Evolutionary conservation across 1,140 invertebrate genomes (phyloP), one percentile per base, ranked within the genome.

Genomic region (Trichonephila clavata): DNA sequence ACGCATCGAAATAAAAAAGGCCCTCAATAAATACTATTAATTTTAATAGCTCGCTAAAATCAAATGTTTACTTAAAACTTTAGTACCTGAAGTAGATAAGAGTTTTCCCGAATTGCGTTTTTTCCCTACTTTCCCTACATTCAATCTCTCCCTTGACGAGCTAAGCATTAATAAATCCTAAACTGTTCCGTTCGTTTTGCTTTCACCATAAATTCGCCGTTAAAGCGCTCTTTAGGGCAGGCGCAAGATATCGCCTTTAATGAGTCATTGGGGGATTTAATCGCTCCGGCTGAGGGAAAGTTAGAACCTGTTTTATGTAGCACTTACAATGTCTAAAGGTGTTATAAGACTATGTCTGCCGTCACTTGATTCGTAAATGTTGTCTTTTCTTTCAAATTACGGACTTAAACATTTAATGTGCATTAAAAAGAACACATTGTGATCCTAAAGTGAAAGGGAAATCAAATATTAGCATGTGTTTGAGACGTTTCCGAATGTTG

Each of bases 81-180:
- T 71, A 71, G 14, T 32, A 71, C 68, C 27, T 71, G n/a, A 71
- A 71, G 68, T 32, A 71, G 68, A 71, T 71, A 71, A 71, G 24
- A 71, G 68, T 71, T 32, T 71, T 27, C 32, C n/a, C 24, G 27
- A 4, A 71, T 71, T 32, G 27, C 10, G 24, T 10, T 71, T 71
- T 32, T 71, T 32, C 0, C 1, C 27, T 16, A 24, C n/a, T 71
- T 3, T 27, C n/a, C 7, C 24, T 24, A 24, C 16, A 27, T 71
- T 50, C 50, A 2, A 27, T 24, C 10, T 32, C 5, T 71, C 1
- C 21, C 10, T 13, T 65, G 14, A n/a, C 63, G 50, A 50, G 63
- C 63, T 24, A 18, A 21, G 27, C 68, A 71, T 71, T 71, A 71
- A 71, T 71, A 71, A 71, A 71, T 71, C 68, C 68, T 71, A 27